phyloP scores from a whole-genome alignment of 2,888 invertebrate species.

The Phyllotreta striolata region DNA sequence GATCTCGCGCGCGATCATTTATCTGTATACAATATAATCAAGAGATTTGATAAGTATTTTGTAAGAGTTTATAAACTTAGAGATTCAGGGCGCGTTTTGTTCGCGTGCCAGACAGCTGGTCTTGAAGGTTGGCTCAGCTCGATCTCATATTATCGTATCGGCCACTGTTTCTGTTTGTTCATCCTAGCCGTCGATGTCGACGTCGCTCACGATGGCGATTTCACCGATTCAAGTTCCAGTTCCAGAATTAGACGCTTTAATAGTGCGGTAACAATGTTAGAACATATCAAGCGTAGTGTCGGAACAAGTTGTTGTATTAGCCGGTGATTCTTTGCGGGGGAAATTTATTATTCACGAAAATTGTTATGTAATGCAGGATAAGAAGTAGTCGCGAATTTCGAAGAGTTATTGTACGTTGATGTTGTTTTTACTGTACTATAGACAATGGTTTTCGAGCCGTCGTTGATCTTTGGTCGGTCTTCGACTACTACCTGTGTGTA shows the following conservation, averaged over 20 bases:
- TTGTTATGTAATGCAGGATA: too few relatives aligned
- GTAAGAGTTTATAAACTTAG: conserved; percentile 37
- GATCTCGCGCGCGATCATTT: too few relatives aligned
- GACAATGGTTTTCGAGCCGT: conserved; percentile 29
- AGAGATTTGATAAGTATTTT: conserved; percentile 34
- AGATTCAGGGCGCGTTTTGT: conserved; percentile 44
- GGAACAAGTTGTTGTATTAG: too few relatives aligned
- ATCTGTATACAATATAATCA: conserved; percentile 16
- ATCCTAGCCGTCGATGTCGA: conserved; percentile 23
- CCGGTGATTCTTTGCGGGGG: too few relatives aligned
- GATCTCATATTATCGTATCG: conserved; percentile 28
- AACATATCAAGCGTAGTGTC: too few relatives aligned
- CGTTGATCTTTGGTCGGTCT: conserved; percentile 46
- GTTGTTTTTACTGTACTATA: conserved; percentile 28
- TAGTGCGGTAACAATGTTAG: conserved; percentile 16
- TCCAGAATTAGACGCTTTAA: conserved; percentile 27
- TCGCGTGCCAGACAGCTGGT: conserved; percentile 44
- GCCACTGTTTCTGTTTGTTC: conserved; percentile 31
- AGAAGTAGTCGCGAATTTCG: too few relatives aligned
- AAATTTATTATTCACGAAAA: too few relatives aligned
- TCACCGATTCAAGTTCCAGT: conserved; percentile 29
- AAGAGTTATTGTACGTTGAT: not conserved
- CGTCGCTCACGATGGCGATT: conserved; percentile 28
- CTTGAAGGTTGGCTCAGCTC: conserved; percentile 33
- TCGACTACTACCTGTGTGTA: conserved; percentile 46